These are phyloP conservation scores for Pangasius macronema DNA, from an alignment of 2,797 vertebrate genomes.

Conservation along the genomic window DNA sequence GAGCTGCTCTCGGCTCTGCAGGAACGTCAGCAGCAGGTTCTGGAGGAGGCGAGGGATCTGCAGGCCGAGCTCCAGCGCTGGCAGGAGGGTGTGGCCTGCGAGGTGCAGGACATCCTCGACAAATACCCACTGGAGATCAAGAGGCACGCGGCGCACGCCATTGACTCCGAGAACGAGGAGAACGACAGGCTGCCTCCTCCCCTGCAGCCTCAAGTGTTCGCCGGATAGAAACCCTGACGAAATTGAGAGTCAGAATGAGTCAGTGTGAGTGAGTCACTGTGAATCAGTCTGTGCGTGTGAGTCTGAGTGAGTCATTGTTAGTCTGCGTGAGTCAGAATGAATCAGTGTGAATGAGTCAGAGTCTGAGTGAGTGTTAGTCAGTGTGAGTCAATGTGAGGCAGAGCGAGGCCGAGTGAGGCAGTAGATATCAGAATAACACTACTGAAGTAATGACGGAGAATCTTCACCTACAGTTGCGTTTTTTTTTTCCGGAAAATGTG, in stretches of 20 bases:
- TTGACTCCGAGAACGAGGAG: conserved; percentile 89
- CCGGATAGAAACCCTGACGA: conserved; percentile 70
- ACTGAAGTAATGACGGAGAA: background rate
- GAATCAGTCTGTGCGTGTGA: background rate
- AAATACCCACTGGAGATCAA: conserved; percentile 87
- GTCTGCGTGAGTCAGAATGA: background rate
- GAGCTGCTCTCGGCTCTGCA: conserved; percentile 83
- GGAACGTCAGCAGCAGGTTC: conserved; percentile 84
- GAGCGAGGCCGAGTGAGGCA: background rate
- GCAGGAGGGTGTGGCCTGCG: conserved; percentile 81
- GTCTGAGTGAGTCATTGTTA: background rate
- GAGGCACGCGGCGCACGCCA: conserved; percentile 75
- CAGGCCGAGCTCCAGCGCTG: conserved; percentile 88
- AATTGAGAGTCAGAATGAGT: background rate
- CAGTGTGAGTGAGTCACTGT: background rate
- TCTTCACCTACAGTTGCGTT: too few species aligned
- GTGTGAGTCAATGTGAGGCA: background rate
- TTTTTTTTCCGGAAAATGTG: background rate
- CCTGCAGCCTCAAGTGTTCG: conserved; percentile 88
- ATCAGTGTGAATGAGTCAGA: background rate
- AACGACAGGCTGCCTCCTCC: conserved; percentile 89
- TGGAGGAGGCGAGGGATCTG: conserved; percentile 81
- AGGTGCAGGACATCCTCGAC: conserved; percentile 87
- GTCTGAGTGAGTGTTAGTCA: background rate
- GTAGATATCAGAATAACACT: background rate